These are phyloP conservation scores for Adela reaumurella DNA, from an alignment of 2,888 invertebrate genomes.

Conservation along the genomic window DNA sequence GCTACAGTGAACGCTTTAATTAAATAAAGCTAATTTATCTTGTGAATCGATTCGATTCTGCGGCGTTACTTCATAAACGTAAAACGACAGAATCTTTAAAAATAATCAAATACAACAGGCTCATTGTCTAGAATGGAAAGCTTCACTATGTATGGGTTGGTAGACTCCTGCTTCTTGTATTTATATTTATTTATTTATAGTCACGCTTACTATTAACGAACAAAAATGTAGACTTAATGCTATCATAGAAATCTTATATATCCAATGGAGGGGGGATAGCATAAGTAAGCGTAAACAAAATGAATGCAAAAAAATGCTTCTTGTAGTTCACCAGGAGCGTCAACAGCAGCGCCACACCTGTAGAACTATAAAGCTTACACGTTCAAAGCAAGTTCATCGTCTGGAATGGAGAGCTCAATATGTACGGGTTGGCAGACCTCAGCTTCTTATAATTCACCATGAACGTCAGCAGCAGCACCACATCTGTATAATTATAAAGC, in stretches of 20 bases:
- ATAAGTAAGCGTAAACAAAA: constrained; percentile 92
- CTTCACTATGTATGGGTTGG: constrained; percentile 94
- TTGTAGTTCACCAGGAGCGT: constrained; percentile 92
- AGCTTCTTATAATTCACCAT: constrained; percentile 93
- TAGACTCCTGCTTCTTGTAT: constrained; percentile 91
- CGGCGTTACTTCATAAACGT: no score
- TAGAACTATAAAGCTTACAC: no score
- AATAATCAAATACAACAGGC: no score
- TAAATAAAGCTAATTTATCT: no score
- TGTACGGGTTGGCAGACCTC: constrained; percentile 92
- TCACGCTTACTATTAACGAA: no score
- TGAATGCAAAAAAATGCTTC: constrained; percentile 90
- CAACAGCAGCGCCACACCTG: constrained; percentile 83
- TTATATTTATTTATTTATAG: constrained; percentile 89
- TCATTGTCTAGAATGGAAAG: constrained; percentile 95
- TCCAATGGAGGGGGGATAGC: constrained; percentile 89
- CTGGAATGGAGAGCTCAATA: constrained; percentile 93
- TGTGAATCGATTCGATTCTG: no score
- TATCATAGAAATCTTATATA: constrained; percentile 92
- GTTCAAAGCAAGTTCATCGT: constrained; percentile 91
- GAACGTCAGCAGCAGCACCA: constrained; percentile 86
- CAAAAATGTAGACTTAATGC: no score
- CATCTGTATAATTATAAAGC: no score
- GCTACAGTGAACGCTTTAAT: no score
- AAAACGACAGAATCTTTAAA: not conserved